phyloP scores from a whole-genome alignment of 2,113 vertebrate species.

The Nothocercus julius region DNA sequence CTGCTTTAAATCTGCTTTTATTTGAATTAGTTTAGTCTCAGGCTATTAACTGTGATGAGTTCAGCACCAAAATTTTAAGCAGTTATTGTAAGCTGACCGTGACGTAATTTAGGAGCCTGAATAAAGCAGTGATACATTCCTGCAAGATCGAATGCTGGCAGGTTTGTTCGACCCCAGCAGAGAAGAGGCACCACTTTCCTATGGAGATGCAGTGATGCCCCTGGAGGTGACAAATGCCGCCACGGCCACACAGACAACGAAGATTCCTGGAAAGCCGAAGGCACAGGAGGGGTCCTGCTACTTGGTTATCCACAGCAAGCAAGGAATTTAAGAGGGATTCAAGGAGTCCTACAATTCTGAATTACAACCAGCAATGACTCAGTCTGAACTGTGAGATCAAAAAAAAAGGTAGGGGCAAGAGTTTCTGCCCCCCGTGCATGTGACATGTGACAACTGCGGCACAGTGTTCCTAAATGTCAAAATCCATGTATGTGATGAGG shows the following conservation, averaged over 20 bases:
- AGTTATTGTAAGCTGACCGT: neutral
- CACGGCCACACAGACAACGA: neutral
- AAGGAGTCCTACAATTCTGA: neutral
- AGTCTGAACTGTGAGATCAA: neutral
- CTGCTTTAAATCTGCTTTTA: neutral
- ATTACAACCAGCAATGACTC: neutral
- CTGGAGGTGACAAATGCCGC: neutral
- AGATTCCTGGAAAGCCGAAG: neutral
- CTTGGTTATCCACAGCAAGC: neutral
- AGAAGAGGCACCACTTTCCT: neutral
- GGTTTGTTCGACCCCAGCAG: neutral
- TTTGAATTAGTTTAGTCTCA: neutral
- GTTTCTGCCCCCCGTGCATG: neutral
- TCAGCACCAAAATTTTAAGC: neutral
- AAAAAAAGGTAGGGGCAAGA: neutral
- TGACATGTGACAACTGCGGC: neutral
- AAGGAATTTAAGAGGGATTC: neutral
- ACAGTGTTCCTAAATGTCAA: neutral
- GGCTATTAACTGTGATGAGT: neutral
- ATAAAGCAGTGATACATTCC: neutral
- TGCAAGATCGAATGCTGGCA: accelerated
- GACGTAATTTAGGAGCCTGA: neutral
- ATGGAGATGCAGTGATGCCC: neutral
- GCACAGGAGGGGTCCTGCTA: neutral
- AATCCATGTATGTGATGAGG: neutral